Percentiles rank a stretch among this genome's conserved stretches.
phyloP scores from a whole-genome alignment of 2,888 invertebrate species.

The Epirrhoe alternata region DNA sequence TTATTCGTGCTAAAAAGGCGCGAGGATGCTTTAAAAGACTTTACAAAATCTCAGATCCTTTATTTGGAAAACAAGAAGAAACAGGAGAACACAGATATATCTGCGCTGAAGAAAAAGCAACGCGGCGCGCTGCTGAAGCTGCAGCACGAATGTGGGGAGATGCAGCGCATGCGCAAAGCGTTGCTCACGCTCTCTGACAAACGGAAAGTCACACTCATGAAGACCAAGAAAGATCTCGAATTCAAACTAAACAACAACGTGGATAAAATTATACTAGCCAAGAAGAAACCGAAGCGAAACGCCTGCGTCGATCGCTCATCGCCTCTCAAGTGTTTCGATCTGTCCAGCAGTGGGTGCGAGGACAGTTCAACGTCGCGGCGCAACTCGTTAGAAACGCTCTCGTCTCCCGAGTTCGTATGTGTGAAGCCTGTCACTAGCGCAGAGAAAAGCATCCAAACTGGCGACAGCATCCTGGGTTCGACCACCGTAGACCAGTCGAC shows the following conservation, averaged over 20 bases:
- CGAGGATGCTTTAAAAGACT: conserved; percentile 79
- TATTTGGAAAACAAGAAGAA: conserved; percentile 80
- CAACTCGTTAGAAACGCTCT: conserved; percentile 41
- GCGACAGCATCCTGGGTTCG: conserved; percentile 53
- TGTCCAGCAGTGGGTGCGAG: conserved; percentile 77
- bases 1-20: conserved; percentile 78
- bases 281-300: conserved; percentile 71
- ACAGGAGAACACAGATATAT: conserved; percentile 75
- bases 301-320: conserved; percentile 59
- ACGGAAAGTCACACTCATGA: conserved; percentile 74
- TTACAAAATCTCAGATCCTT: conserved; percentile 79
- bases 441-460: conserved; percentile 75
- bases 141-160: conserved; percentile 88
- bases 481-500: conserved; percentile 48
- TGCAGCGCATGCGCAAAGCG: conserved; percentile 84
- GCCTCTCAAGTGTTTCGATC: conserved; percentile 77
- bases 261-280: conserved; percentile 68
- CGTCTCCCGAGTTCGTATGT: conserved; percentile 31
- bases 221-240: conserved; percentile 77
- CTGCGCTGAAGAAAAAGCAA: conserved; percentile 87
- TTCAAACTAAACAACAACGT: conserved; percentile 70
- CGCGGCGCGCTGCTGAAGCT: conserved; percentile 87
- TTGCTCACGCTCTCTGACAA: conserved; percentile 74
- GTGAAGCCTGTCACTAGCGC: conserved; percentile 50
- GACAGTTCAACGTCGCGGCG: conserved; percentile 60